A percentile compares a stretch with the other conserved stretches of the same genome.
These are phyloP conservation scores for Neogale vison DNA, from an alignment of 2,113 vertebrate species.

Conservation along the genomic window DNA sequence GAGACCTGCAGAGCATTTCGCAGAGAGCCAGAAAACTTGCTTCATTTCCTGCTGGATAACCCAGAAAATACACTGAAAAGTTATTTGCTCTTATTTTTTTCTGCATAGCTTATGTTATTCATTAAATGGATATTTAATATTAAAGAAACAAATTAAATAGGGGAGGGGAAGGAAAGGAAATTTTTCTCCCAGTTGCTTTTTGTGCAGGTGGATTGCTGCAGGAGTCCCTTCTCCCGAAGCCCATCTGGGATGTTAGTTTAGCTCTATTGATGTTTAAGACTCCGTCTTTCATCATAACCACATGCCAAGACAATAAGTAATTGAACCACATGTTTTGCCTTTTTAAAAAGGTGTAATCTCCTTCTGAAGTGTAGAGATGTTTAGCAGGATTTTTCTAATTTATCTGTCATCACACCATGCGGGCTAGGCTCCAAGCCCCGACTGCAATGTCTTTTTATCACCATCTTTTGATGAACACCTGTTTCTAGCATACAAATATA, in stretches of 20 bases:
- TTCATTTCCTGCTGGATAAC: neutral
- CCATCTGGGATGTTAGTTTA: slow-evolving; percentile 90
- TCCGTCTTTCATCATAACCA: slow-evolving; percentile 86
- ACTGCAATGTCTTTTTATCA: slow-evolving; percentile 82
- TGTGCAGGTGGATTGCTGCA: slow-evolving; percentile 89
- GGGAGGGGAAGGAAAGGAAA: slow-evolving; percentile 54
- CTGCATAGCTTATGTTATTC: slow-evolving; percentile 43
- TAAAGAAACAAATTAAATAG: slow-evolving; percentile 69
- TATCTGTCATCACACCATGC: slow-evolving; percentile 84
- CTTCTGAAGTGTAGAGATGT: slow-evolving; percentile 90
- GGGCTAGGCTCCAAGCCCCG: slow-evolving; percentile 84
- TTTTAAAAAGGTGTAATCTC: slow-evolving; percentile 91
- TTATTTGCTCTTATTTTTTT: slow-evolving; percentile 48
- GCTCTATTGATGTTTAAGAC: slow-evolving; percentile 87
- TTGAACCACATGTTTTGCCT: slow-evolving; percentile 88
- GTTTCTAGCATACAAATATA: slow-evolving; percentile 90
- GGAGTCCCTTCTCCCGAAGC: slow-evolving; percentile 83
- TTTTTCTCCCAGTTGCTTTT: slow-evolving; percentile 80
- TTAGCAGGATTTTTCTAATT: slow-evolving; percentile 91
- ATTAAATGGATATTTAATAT: slow-evolving; percentile 75
- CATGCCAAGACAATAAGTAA: slow-evolving; percentile 88
- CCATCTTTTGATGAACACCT: slow-evolving; percentile 93
- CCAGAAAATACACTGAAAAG: slow-evolving; percentile 42
- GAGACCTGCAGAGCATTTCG: neutral
- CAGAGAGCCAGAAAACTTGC: neutral